phyloP scores from a whole-genome alignment of 2,888 invertebrate species.

The Gisinianus flammeolus region DNA sequence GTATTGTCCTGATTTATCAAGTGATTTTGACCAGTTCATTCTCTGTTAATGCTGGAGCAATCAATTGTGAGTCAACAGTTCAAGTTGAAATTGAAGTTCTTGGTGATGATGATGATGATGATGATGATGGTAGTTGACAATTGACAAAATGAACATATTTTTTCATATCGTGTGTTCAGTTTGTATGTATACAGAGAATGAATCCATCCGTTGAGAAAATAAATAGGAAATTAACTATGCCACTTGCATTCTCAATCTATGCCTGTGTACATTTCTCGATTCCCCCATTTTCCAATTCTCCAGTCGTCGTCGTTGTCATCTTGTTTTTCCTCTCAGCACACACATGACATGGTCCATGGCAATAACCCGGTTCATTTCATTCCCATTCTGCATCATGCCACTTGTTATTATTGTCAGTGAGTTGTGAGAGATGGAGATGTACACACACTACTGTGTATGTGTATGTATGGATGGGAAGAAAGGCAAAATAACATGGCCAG shows the following conservation, averaged over 20 bases:
- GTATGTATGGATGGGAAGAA: neutral
- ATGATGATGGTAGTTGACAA: no score
- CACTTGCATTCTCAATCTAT: slow-evolving; percentile 16
- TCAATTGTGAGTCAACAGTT: no score
- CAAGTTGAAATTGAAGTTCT: no score
- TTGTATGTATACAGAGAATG: neutral
- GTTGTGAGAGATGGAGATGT: neutral
- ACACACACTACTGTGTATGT: no score
- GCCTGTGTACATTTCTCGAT: neutral
- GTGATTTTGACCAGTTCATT: no score
- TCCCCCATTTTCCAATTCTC: neutral
- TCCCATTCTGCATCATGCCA: neutral
- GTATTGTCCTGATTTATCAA: no score
- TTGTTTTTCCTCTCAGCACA: neutral
- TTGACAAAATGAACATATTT: neutral
- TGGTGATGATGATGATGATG: no score
- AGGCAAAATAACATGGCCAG: neutral
- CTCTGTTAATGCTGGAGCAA: no score
- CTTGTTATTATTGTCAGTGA: neutral
- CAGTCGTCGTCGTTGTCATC: neutral
- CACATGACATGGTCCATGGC: neutral
- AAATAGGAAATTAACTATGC: slow-evolving; percentile 15
- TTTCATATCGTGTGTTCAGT: neutral
- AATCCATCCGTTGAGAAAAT: no score
- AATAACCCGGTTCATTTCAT: slow-evolving; percentile 3